Percentiles rank a stretch among this genome's conserved stretches.
These are phyloP conservation scores for Cinclus mexicanus DNA, from an alignment of 2,113 vertebrate genomes.

Conservation along the genomic window DNA sequence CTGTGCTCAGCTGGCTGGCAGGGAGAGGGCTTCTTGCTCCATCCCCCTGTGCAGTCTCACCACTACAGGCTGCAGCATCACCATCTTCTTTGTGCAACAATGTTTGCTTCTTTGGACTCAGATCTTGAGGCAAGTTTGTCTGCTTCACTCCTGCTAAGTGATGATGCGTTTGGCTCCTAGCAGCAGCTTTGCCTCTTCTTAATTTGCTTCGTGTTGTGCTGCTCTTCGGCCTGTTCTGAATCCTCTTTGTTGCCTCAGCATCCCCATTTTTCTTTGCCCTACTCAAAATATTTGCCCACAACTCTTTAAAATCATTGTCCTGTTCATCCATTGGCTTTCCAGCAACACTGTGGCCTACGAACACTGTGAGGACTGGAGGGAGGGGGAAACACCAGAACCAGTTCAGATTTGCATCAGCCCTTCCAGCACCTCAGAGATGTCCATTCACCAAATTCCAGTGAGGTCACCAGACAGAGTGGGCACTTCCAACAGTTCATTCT, in stretches of 20 bases:
- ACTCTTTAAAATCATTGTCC: conserved; percentile 87
- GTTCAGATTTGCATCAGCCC: neutral
- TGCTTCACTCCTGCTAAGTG: neutral
- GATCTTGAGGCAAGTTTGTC: neutral
- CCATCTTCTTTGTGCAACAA: neutral
- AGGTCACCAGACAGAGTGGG: neutral
- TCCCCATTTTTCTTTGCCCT: conserved; percentile 68
- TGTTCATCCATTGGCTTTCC: conserved; percentile 86
- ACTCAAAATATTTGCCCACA: conserved; percentile 83
- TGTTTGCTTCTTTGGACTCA: neutral
- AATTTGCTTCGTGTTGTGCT: conserved; percentile 7
- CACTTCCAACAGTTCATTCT: neutral
- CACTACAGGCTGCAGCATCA: neutral
- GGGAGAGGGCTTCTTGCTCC: neutral
- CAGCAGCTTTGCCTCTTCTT: conserved; percentile 36
- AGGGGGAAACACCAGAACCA: neutral
- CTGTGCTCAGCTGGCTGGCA: neutral
- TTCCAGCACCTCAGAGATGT: neutral
- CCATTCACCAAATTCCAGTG: neutral
- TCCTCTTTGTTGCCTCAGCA: neutral
- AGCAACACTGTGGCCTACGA: neutral
- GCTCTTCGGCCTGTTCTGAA: conserved; percentile 1
- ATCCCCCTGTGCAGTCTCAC: neutral
- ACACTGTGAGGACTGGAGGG: neutral
- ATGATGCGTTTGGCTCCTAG: conserved; percentile 18